Conservation (phyloP, 2,888 invertebrate species). For the Pheosia gnoma region DNA sequence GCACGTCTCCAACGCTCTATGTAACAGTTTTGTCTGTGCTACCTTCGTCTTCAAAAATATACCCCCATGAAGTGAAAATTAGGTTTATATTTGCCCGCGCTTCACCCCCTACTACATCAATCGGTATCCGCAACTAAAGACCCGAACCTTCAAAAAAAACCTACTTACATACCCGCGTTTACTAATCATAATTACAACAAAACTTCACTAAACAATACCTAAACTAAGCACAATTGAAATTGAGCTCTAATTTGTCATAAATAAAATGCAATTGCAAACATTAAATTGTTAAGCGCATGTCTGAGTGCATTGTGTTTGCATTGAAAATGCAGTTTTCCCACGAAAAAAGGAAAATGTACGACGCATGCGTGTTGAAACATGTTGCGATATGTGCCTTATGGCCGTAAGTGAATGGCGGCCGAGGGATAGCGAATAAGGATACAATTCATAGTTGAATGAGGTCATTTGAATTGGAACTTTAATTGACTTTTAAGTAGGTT, state of each 20-base stretch:
- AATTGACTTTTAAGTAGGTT: too few species aligned
- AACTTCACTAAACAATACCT: conserved; percentile 19
- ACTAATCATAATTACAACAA: conserved; percentile 16
- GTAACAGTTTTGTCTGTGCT: too few species aligned
- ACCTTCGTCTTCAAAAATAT: too few species aligned
- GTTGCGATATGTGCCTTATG: conserved; percentile 67
- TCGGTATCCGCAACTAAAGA: too few species aligned
- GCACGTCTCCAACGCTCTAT: too few species aligned
- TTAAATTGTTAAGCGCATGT: conserved; percentile 42
- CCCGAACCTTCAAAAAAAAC: background rate
- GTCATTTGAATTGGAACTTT: too few species aligned
- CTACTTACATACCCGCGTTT: background rate
- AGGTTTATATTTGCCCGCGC: too few species aligned
- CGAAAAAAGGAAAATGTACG: conserved; percentile 79
- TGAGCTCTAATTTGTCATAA: conserved; percentile 8
- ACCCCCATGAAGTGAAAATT: too few species aligned
- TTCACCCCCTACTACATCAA: too few species aligned
- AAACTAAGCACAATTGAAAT: conserved; percentile 13
- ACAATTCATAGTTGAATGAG: too few species aligned
- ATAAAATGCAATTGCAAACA: conserved; percentile 29
- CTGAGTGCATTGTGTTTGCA: conserved; percentile 62
- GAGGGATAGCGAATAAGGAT: background rate
- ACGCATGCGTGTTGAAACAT: conserved; percentile 63
- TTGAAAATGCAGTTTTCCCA: conserved; percentile 79
- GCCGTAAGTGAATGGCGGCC: conserved; percentile 42